Evolutionary conservation across 2,888 invertebrate species (phyloP).

Genomic region (Volucella inanis): DNA sequence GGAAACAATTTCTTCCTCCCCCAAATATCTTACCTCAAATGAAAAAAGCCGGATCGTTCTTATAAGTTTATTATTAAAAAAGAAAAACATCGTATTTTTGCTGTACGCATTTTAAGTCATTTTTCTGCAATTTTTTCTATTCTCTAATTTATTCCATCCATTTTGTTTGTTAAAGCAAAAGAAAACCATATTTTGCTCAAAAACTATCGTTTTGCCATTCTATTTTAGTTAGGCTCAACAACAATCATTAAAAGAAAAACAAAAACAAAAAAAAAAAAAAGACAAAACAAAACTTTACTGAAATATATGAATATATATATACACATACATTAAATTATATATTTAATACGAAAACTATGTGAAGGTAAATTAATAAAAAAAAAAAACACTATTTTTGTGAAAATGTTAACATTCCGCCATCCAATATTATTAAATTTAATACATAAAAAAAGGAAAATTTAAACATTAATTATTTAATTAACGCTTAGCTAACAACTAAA

Average conservation of each 20-base stretch:
- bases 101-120: conserved; percentile 3
- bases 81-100: neutral
- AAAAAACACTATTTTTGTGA: conserved; percentile 76
- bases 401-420: conserved; percentile 78
- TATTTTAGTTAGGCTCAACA: conserved; percentile 74
- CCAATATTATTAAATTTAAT: conserved; percentile 75
- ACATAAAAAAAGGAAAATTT: conserved; percentile 43
- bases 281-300: conserved; percentile 61
- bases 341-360: conserved; percentile 29
- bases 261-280: conserved; percentile 43
- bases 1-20: too few species aligned
- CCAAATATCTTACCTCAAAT: too few species aligned
- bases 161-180: conserved; percentile 44
- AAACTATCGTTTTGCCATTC: conserved; percentile 48
- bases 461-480: conserved; percentile 66
- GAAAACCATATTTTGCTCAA: conserved; percentile 34
- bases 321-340: conserved; percentile 64
- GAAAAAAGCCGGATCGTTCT: too few species aligned
- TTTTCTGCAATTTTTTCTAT: conserved; percentile 6
- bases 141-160: conserved; percentile 51
- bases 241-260: conserved; percentile 73
- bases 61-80: neutral
- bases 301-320: conserved; percentile 61
- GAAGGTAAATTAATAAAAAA: conserved; percentile 48
- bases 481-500: conserved; percentile 72